These are phyloP conservation scores for Xylocampa areola DNA, from an alignment of 2,888 invertebrate genomes.

Conservation along the genomic window DNA sequence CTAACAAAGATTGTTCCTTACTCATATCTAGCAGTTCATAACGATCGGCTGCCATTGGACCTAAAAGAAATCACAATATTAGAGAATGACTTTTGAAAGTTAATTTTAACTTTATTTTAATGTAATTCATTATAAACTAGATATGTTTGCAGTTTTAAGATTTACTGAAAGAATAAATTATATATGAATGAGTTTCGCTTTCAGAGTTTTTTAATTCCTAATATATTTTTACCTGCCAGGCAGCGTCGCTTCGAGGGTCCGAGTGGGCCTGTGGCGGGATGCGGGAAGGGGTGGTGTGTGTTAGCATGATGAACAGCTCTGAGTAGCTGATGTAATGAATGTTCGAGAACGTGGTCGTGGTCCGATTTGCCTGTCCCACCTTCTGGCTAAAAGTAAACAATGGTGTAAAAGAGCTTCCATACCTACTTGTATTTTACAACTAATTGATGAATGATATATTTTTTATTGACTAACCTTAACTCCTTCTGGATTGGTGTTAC, in stretches of 20 bases:
- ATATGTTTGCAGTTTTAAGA: no score
- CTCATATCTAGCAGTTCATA: slow-evolving; percentile 97
- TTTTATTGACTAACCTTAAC: slow-evolving; percentile 72
- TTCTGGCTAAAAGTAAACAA: slow-evolving; percentile 64
- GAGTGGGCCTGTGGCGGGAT: slow-evolving; percentile 97
- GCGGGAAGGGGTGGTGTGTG: slow-evolving; percentile 98
- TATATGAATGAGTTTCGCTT: no score
- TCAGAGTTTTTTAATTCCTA: background rate
- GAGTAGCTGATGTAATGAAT: slow-evolving; percentile 97
- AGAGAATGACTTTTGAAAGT: background rate
- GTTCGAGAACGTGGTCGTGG: slow-evolving; percentile 99
- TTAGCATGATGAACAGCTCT: slow-evolving; percentile 97
- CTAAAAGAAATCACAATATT: slow-evolving; percentile 65
- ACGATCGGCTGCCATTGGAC: slow-evolving; percentile 96
- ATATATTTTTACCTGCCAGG: slow-evolving; percentile 91
- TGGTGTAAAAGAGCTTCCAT: no score
- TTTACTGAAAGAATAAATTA: no score
- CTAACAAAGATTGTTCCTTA: slow-evolving; percentile 96
- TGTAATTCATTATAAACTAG: no score
- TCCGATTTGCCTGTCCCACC: slow-evolving; percentile 90
- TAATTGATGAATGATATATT: slow-evolving; percentile 23
- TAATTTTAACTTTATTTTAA: background rate
- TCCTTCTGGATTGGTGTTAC: slow-evolving; percentile 74
- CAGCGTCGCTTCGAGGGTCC: slow-evolving; percentile 97
- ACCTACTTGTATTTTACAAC: background rate